A percentile compares a stretch with the other conserved stretches of the same genome.
These are phyloP conservation scores for Eupsittula cactorum DNA, from an alignment of 2,113 vertebrate genomes.

Conservation along the genomic window DNA sequence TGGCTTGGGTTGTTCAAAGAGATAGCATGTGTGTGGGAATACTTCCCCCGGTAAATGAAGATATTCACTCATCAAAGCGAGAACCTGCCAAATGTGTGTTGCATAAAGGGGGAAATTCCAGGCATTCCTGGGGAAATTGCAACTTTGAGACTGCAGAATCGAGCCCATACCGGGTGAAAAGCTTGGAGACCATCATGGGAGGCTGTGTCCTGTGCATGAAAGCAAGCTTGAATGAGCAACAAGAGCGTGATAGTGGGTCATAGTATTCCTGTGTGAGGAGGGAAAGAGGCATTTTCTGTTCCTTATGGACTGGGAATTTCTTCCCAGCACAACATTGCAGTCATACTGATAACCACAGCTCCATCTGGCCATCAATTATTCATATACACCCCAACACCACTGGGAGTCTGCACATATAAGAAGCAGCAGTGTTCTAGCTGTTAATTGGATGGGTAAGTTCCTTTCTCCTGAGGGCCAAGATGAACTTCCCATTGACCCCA, in stretches of 20 bases:
- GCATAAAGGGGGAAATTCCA: constrained; percentile 53
- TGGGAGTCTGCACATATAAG: not conserved
- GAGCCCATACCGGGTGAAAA: not conserved
- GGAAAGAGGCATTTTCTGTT: not conserved
- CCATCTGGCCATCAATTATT: not conserved
- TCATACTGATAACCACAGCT: not conserved
- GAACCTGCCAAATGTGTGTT: constrained; percentile 26
- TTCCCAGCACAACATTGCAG: not conserved
- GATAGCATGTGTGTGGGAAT: constrained; percentile 49
- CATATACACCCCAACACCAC: not conserved
- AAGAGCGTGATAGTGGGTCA: accelerated
- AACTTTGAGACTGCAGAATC: not conserved
- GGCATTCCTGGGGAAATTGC: constrained; percentile 38
- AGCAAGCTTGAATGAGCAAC: not conserved
- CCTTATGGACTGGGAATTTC: not conserved
- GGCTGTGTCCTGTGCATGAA: not conserved
- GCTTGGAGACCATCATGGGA: not conserved
- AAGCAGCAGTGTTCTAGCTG: constrained; percentile 26
- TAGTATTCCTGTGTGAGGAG: not conserved
- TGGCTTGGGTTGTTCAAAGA: constrained; percentile 65
- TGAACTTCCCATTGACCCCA: constrained; percentile 42
- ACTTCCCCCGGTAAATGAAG: constrained; percentile 38
- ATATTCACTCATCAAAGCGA: constrained; percentile 20
- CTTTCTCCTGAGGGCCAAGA: not conserved
- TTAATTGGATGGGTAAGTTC: constrained; percentile 33